Evolutionary conservation across 1,140 invertebrate species (phyloP).

Genomic region (Hirudo medicinalis): DNA sequence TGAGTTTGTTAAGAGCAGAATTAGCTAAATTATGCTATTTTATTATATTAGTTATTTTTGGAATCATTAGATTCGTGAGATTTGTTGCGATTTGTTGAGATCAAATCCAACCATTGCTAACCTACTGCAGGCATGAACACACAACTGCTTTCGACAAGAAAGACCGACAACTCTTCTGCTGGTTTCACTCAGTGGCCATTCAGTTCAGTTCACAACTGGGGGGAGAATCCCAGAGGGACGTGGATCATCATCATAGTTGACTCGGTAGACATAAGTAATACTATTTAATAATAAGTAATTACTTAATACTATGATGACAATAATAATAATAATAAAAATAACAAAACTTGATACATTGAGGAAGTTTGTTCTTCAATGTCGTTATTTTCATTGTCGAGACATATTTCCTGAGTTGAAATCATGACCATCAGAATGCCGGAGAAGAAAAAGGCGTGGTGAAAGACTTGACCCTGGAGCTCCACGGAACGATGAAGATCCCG

Average conservation of each 20-base stretch:
- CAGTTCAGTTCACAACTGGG: conserved; percentile 99
- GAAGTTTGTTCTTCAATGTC: too few species aligned
- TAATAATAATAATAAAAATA: neutral
- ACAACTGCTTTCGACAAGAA: conserved; percentile 62
- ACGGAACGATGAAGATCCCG: conserved; percentile 55
- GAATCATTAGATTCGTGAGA: neutral
- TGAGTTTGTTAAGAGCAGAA: neutral
- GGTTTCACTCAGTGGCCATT: conserved; percentile 99
- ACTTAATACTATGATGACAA: neutral
- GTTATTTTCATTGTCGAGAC: too few species aligned
- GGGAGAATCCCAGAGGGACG: conserved; percentile 83
- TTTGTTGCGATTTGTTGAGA: neutral
- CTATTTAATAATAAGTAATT: neutral
- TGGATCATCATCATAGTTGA: conserved; percentile 49
- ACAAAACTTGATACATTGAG: too few species aligned
- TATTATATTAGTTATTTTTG: too few species aligned
- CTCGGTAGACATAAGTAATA: neutral
- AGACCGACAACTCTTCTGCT: conserved; percentile 82
- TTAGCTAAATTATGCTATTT: neutral
- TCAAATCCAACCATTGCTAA: neutral
- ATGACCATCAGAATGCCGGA: neutral
- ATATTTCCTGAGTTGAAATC: too few species aligned
- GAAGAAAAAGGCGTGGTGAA: conserved; percentile 44
- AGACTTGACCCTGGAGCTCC: conserved; percentile 48
- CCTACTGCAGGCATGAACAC: conserved; percentile 14